phyloP scores from a whole-genome alignment of 2,888 invertebrate genomes.

The Caenorhabditis sp. region DNA sequence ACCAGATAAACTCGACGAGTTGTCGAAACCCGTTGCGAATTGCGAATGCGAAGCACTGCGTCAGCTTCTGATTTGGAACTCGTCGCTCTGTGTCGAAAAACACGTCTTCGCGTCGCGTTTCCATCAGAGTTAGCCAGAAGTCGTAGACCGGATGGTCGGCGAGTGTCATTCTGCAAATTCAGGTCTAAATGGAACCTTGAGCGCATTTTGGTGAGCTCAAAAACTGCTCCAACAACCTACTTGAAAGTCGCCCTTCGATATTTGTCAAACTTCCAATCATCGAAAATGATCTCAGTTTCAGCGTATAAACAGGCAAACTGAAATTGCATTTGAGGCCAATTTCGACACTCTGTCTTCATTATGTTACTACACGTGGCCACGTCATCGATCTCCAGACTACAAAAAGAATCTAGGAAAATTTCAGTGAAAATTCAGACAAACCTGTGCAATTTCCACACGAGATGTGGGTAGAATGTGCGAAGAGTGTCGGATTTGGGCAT shows the following conservation, averaged over 20 bases:
- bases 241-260: slow-evolving; percentile 49
- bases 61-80: slow-evolving; percentile 50
- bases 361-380: slow-evolving; percentile 41
- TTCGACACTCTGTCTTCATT: slow-evolving; percentile 44
- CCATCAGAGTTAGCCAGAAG: slow-evolving; percentile 56
- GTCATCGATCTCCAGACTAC: slow-evolving; percentile 49
- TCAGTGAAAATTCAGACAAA: slow-evolving; percentile 7
- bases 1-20: slow-evolving; percentile 52
- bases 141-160: slow-evolving; percentile 58
- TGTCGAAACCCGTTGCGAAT: slow-evolving; percentile 52
- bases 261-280: slow-evolving; percentile 50
- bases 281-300: slow-evolving; percentile 40
- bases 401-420: background rate
- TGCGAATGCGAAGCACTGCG: slow-evolving; percentile 52
- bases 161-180: slow-evolving; percentile 53
- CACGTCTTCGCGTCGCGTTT: slow-evolving; percentile 15
- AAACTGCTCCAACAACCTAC: no score
- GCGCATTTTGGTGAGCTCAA: no score
- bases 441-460: slow-evolving; percentile 46
- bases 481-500: slow-evolving; percentile 49
- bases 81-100: slow-evolving; percentile 49
- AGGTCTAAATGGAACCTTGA: no score
- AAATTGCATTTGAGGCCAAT: slow-evolving; percentile 57
- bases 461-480: slow-evolving; percentile 48
- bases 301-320: slow-evolving; percentile 60